phyloP scores from a whole-genome alignment of 1,140 invertebrate species.

The Heterodera carotae region DNA sequence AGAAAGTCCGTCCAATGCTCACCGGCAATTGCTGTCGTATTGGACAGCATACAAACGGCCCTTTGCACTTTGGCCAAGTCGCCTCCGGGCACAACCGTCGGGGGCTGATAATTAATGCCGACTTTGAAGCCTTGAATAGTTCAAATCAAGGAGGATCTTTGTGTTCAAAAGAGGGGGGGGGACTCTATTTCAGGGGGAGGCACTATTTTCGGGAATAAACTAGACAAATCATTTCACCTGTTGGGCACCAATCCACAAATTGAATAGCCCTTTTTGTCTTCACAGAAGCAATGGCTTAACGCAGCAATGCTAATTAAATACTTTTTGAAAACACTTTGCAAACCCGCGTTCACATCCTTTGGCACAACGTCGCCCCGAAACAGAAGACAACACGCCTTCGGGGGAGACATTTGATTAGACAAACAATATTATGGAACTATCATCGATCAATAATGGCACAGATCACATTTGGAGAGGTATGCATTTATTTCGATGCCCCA shows the following conservation, averaged over 20 bases:
- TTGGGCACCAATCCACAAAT: constrained; percentile 83
- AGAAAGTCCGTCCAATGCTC: background rate
- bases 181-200: no score
- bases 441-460: background rate
- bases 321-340: constrained; percentile 8
- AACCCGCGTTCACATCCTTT: constrained; percentile 67
- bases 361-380: constrained; percentile 79
- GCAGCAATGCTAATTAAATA: constrained; percentile 72
- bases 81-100: constrained; percentile 62
- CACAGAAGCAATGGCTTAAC: constrained; percentile 80
- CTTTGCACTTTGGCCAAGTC: constrained; percentile 65
- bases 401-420: no score
- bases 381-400: constrained; percentile 74
- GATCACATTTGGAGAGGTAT: no score
- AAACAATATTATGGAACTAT: constrained; percentile 7
- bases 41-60: constrained; percentile 76
- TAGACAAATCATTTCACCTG: constrained; percentile 30
- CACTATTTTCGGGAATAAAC: no score
- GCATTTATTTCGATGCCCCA: no score
- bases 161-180: no score
- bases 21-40: constrained; percentile 73
- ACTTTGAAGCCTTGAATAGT: constrained; percentile 64
- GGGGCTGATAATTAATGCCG: constrained; percentile 62
- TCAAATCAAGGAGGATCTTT: no score
- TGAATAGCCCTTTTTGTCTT: constrained; percentile 82